Conservation (phyloP, 2,888 invertebrate species). For the Parnassius apollo region DNA sequence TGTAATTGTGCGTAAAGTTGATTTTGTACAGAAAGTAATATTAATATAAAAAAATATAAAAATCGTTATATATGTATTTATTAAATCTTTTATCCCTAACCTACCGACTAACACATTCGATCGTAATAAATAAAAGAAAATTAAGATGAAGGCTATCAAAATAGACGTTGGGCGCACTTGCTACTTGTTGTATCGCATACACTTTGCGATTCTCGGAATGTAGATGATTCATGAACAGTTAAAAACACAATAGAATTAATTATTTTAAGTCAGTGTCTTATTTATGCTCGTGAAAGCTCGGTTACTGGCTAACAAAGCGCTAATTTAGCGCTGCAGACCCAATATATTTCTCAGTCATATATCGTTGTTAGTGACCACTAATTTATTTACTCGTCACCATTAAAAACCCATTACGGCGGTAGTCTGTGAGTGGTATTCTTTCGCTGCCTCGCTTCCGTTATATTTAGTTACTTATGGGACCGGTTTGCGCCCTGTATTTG, state of each 20-base stretch:
- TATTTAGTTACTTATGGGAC: slow-evolving; percentile 17
- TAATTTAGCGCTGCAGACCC: slow-evolving; percentile 14
- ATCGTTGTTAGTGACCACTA: slow-evolving; percentile 25
- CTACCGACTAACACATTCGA: no score
- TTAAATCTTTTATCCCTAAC: no score
- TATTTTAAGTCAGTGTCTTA: background rate
- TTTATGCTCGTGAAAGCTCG: slow-evolving; percentile 8
- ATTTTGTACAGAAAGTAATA: no score
- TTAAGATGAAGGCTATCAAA: no score
- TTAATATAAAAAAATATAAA: no score
- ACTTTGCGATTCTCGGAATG: background rate
- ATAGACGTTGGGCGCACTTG: no score
- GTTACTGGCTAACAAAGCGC: slow-evolving; percentile 10
- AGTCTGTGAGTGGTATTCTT: slow-evolving; percentile 31
- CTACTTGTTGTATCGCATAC: no score
- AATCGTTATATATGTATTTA: no score
- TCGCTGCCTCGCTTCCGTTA: slow-evolving; percentile 36
- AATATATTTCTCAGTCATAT: slow-evolving; percentile 20
- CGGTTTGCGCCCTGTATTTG: slow-evolving; percentile 8
- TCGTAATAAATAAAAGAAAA: no score
- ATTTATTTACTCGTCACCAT: slow-evolving; percentile 37
- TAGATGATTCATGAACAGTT: slow-evolving; percentile 3
- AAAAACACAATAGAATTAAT: no score
- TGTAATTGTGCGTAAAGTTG: no score
- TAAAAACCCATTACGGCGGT: slow-evolving; percentile 38